Percentiles rank a stretch among this genome's conserved stretches.
phyloP scores from a whole-genome alignment of 2,113 vertebrate species.

The Labeo catla region DNA sequence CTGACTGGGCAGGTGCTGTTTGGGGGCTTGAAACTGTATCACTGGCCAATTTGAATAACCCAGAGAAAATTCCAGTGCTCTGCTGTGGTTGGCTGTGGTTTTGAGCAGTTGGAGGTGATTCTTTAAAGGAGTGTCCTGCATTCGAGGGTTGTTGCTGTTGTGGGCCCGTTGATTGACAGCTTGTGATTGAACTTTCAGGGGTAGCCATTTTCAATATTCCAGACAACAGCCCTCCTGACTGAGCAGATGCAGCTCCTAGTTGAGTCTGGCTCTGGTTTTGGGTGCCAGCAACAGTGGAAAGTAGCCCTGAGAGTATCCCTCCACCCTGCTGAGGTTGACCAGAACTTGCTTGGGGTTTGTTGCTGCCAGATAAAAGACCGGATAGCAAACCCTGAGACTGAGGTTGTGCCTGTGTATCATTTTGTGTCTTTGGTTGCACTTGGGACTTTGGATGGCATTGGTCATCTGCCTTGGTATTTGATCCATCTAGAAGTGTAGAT shows the following conservation, averaged over 20 bases:
- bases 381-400: conserved; percentile 66
- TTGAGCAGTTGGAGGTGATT: conserved; percentile 32
- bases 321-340: conserved; percentile 69
- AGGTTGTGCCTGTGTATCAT: conserved; percentile 53
- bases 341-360: conserved; percentile 56
- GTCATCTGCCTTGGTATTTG: conserved; percentile 39
- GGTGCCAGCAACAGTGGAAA: conserved; percentile 63
- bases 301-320: conserved; percentile 72
- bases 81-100: conserved; percentile 48
- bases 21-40: conserved; percentile 65
- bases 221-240: conserved; percentile 69
- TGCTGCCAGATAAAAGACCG: conserved; percentile 60
- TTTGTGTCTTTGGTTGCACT: conserved; percentile 21
- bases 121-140: conserved; percentile 50
- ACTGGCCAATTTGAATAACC: conserved; percentile 69
- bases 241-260: conserved; percentile 50
- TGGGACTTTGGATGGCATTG: conserved; percentile 25
- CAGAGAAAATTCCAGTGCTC: conserved; percentile 67
- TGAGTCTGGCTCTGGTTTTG: conserved; percentile 62
- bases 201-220: conserved; percentile 71
- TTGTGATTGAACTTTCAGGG: conserved; percentile 61
- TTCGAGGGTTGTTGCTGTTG: conserved; percentile 44
- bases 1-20: conserved; percentile 41
- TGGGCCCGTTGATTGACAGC: conserved; percentile 47
- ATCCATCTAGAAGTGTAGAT: conserved; percentile 33